phyloP scores from a whole-genome alignment of 2,113 vertebrate genomes.

The Chrysemys picta region DNA sequence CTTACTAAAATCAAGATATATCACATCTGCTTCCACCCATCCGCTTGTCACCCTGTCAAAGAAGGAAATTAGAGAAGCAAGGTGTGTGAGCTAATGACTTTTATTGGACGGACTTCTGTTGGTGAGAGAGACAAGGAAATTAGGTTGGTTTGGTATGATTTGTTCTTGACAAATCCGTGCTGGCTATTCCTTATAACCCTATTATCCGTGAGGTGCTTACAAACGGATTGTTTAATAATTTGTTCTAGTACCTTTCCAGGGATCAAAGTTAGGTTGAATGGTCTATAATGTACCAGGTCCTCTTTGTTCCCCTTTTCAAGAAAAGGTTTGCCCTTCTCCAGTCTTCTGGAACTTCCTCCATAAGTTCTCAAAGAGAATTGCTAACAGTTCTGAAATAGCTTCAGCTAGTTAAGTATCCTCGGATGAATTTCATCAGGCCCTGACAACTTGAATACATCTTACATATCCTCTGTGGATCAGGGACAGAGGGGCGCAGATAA shows the following conservation, averaged over 20 bases:
- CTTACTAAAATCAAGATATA: background rate
- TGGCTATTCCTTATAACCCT: background rate
- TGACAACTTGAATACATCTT: too few species aligned
- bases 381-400: background rate
- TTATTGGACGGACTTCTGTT: background rate
- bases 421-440: too few species aligned
- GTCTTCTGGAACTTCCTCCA: background rate
- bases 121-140: background rate
- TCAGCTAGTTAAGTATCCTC: background rate
- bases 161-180: background rate
- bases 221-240: background rate
- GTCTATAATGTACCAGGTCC: background rate
- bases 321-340: background rate
- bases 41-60: background rate
- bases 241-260: background rate
- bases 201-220: background rate
- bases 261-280: background rate
- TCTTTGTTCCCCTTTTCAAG: background rate
- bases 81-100: background rate
- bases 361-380: background rate
- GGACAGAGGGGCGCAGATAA: accelerated
- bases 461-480: background rate
- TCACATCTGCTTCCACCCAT: background rate
- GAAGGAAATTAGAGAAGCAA: background rate
- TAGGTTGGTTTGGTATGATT: background rate